Evolutionary conservation across 2,888 invertebrate genomes (phyloP).

Genomic region (Agonum fuliginosum): DNA sequence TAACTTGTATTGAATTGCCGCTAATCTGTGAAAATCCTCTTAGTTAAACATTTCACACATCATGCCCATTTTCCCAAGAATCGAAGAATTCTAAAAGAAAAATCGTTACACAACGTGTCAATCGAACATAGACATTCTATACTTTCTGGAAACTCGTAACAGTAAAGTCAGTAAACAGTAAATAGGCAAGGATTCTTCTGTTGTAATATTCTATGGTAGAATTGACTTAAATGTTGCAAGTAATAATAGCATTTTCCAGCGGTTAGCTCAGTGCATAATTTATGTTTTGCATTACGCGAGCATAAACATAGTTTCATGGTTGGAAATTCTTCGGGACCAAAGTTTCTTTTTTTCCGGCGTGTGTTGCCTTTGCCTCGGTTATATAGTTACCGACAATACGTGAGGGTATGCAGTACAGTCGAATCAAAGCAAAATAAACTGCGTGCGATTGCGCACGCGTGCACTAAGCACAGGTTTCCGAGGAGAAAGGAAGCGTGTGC

Average conservation of each 20-base stretch:
- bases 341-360: conserved; percentile 60
- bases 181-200: neutral
- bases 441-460: conserved; percentile 59
- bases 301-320: conserved; percentile 58
- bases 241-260: neutral
- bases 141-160: neutral
- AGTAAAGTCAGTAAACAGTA: neutral
- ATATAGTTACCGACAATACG: conserved; percentile 65
- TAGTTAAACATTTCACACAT: neutral
- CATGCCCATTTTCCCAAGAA: neutral
- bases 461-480: neutral
- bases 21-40: too few species aligned
- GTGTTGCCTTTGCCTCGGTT: conserved; percentile 63
- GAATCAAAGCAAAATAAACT: conserved; percentile 63
- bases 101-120: too few species aligned
- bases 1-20: too few species aligned
- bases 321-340: conserved; percentile 55
- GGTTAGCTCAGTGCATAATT: conserved; percentile 45
- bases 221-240: neutral
- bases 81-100: too few species aligned
- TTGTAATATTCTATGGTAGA: neutral
- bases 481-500: too few species aligned
- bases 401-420: conserved; percentile 64
- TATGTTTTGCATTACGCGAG: conserved; percentile 56
- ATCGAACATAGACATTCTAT: too few species aligned